Evolutionary conservation across 2,797 vertebrate species (phyloP), one percentile per base, ranked within the genome.

Genomic region (Hippoglossus hippoglossus): DNA sequence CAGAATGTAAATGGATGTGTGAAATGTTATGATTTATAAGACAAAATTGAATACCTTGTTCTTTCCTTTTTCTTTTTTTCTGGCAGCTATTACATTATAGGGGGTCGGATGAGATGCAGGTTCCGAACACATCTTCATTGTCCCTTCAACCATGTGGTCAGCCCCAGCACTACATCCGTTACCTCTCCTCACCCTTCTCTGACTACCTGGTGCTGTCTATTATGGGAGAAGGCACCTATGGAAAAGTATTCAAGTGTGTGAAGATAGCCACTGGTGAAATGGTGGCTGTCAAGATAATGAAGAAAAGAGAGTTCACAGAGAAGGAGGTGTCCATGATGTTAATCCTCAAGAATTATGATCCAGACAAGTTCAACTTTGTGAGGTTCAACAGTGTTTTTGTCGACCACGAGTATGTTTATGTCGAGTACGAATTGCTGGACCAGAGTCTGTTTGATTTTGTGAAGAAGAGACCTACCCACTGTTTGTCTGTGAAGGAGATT

Each of bases 341-440:
- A 26, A 9, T 52, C 1, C 60, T 79, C 44, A 69, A 21, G 19
- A 16, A 18, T 26, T 68, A 65, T 5, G 64, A 75, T 25, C 9
- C 67, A 12, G 63, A 78, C 54, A 60, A 15, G 25, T 71, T 24
- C 47, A 74, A 72, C 67, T 46, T 78, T 34, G 67, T 75, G 24
- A 25, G 8, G n/a, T 71, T 7, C 16, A 19, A 53, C 10, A 18
- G 18, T 6, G 4, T 12, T 3, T 82, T 78, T 22, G 8, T 53
- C 0, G 13, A 52, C 44, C 15, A 12, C 4, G 34, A 16, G 10
- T 5, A 18, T 1, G 0, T 65, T 7, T 79, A 71, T 41, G 39
- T 78, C 1, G 74, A 81, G 36, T 75, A 71, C 49, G 75, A 82
- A 39, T n/a, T 68, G 15, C 67, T 78, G 15, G 71, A 75, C 9